Base-by-base conservation (phyloP, 2,113 vertebrate species). In the Meles meles region DNA sequence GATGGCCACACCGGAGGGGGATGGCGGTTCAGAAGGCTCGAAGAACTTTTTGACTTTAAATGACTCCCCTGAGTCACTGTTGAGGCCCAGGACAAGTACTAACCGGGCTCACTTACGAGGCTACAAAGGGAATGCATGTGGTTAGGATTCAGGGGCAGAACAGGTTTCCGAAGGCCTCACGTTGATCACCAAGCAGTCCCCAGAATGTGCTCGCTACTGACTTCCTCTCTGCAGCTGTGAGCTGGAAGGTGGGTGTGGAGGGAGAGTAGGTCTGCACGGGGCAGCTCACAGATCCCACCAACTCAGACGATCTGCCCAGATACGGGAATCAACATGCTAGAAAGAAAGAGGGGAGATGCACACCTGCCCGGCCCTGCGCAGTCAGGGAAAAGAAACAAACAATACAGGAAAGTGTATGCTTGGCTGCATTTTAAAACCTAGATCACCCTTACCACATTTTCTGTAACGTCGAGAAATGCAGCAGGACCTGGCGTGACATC, bases 311-410 rank as follows among this genome's bases (percentile, higher is more conserved):
- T 92, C 92, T 31, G 47, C 37, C 61, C 86, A 15, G 95, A 89
- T 14, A 65, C 7, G 21, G 23, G 47, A 67, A 90, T 83, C 7
- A 86, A 44, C 18, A 1, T 5, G 7, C 49, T 15, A 34, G 39
- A 21, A 65, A 88, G 55, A 84, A 31, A 47, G 2, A 29, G 23
- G 15, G 9, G 31, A 11, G 29, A 31, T 5, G 12, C 34, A 6
- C n/a, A 61, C 59, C 23, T 61, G 59, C 23, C 15, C 37, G 4
- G 10, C 20, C 37, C 6, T 0, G 0, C 1, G 6, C 3, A 8
- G 6, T 31, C 20, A n/a, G 55, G 65, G 34, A 63, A 20, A 85
- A 39, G 18, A 9, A 0, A 39, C 5, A 10, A 55, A 20, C 82
- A 21, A 29, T 4, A 5, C 6, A 5, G 34, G 23, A 12, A 34